These are phyloP conservation scores for Peromyscus melanophrys DNA, from an alignment of 2,797 vertebrate genomes.

Conservation along the genomic window DNA sequence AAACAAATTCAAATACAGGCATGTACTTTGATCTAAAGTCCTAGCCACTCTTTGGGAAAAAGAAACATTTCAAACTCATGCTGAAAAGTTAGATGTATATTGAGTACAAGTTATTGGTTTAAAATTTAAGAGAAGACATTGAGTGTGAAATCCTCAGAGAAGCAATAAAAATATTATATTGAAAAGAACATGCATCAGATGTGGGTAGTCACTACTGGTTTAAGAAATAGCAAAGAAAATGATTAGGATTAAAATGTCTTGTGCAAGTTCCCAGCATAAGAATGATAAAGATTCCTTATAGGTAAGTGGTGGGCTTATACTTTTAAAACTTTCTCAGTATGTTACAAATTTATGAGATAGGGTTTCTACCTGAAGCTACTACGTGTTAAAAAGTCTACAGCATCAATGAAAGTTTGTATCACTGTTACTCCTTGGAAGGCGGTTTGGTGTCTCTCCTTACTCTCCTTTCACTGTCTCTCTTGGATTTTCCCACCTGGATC, in stretches of 20 bases:
- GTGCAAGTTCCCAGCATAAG: background rate
- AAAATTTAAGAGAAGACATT: background rate
- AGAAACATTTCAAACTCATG: background rate
- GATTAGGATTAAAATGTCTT: constrained; percentile 19
- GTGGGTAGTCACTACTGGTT: background rate
- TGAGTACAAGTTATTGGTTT: background rate
- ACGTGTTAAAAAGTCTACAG: constrained; percentile 35
- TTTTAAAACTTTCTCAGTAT: background rate
- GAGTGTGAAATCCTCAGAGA: background rate
- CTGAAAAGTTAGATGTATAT: constrained; percentile 33
- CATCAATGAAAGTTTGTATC: constrained; percentile 41
- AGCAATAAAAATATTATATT: background rate
- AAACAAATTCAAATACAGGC: constrained; percentile 25
- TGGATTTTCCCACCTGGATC: too few relatives aligned
- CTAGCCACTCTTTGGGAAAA: background rate
- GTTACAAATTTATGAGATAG: background rate
- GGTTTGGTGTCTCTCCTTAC: too few relatives aligned
- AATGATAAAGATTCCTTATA: background rate
- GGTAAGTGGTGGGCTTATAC: constrained; percentile 19
- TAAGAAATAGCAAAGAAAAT: constrained; percentile 56
- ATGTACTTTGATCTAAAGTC: background rate
- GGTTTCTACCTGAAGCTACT: constrained; percentile 22
- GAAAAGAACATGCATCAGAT: background rate
- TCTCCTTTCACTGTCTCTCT: too few relatives aligned
- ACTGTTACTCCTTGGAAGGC: background rate